A percentile compares a stretch with the other conserved stretches of the same genome.
These are phyloP conservation scores for Trypoxylus dichotomus DNA, from an alignment of 1,140 invertebrate species.

Conservation along the genomic window DNA sequence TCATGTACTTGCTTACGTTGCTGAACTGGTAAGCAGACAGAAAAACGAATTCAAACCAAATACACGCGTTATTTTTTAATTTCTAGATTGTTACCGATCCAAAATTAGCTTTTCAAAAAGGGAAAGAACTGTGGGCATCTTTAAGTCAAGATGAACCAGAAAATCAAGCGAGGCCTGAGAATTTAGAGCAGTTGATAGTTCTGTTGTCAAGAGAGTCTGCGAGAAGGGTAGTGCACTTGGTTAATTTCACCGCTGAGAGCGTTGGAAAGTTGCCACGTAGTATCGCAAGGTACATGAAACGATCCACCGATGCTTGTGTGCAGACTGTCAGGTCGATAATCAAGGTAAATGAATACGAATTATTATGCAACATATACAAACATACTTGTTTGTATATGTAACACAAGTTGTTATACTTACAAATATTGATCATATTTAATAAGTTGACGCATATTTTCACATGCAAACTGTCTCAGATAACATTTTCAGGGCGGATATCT, in stretches of 20 bases:
- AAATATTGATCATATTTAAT: neutral
- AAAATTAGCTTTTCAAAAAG: constrained; percentile 70
- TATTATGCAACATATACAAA: too few relatives aligned
- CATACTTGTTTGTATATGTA: too few relatives aligned
- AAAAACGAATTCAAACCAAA: neutral
- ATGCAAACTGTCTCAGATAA: neutral
- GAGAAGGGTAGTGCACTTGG: constrained; percentile 71
- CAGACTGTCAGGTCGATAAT: constrained; percentile 42
- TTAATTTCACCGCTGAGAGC: constrained; percentile 65
- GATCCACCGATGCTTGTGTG: constrained; percentile 37
- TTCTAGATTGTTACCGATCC: constrained; percentile 74
- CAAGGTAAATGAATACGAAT: constrained; percentile 32
- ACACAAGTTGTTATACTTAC: too few relatives aligned
- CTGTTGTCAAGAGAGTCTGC: constrained; percentile 73
- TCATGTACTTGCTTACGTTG: constrained; percentile 72
- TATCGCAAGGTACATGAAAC: constrained; percentile 36
- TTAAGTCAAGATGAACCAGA: constrained; percentile 77
- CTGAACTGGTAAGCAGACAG: constrained; percentile 66
- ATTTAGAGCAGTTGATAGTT: constrained; percentile 73
- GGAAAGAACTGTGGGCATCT: constrained; percentile 68
- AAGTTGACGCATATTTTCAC: too few relatives aligned
- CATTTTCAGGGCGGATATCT: too few relatives aligned
- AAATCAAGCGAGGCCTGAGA: constrained; percentile 76
- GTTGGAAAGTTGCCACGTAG: constrained; percentile 60
- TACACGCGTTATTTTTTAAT: neutral